These are phyloP conservation scores for Tyto alba DNA, from an alignment of 2,113 vertebrate genomes.

Conservation along the genomic window DNA sequence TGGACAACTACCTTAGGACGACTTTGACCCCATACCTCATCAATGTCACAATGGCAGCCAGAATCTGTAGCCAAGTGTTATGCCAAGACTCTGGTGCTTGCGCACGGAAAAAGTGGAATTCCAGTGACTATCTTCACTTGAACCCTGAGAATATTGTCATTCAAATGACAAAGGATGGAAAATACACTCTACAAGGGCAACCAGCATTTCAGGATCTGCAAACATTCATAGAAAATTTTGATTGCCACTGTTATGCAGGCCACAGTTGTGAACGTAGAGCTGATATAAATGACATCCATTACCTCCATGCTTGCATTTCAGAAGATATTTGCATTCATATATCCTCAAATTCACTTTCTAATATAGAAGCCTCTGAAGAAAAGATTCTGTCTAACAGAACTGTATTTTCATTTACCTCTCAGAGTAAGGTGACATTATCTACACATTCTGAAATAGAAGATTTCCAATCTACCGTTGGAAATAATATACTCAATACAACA, in stretches of 20 bases:
- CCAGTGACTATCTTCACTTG: constrained; percentile 82
- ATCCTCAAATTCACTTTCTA: constrained; percentile 6
- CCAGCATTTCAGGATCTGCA: constrained; percentile 70
- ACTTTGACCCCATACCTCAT: constrained; percentile 82
- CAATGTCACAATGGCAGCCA: constrained; percentile 85
- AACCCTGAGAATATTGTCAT: constrained; percentile 72
- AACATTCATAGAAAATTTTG: constrained; percentile 67
- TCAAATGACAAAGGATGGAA: constrained; percentile 29
- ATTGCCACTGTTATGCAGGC: constrained; percentile 77
- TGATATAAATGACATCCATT: not conserved
- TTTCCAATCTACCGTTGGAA: not conserved
- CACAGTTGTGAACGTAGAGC: constrained; percentile 47
- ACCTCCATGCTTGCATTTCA: constrained; percentile 45
- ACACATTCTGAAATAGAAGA: not conserved
- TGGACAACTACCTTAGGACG: constrained; percentile 69
- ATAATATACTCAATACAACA: not conserved
- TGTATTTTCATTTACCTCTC: not conserved
- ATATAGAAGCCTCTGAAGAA: constrained; percentile 18
- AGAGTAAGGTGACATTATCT: constrained; percentile 8
- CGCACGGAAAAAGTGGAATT: constrained; percentile 73
- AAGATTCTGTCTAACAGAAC: constrained; percentile 21
- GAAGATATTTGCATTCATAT: constrained; percentile 61
- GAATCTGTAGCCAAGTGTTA: constrained; percentile 80
- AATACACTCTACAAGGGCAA: constrained; percentile 66
- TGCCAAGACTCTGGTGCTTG: constrained; percentile 82